These are phyloP conservation scores for Heliconius melpomene DNA, from an alignment of 1,140 invertebrate genomes.

Conservation along the genomic window DNA sequence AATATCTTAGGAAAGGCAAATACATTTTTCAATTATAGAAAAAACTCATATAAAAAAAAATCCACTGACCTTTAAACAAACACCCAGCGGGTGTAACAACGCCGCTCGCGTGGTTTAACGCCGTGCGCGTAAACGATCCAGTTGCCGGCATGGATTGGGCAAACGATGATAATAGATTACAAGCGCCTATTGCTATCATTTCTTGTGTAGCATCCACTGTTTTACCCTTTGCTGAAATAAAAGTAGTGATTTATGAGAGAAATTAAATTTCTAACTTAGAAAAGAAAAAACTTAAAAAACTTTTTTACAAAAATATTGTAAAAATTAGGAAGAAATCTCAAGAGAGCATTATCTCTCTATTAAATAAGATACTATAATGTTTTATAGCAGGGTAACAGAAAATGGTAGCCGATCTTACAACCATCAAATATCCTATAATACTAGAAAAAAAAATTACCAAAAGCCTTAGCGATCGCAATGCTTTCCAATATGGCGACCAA, in stretches of 20 bases:
- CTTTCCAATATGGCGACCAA: constrained; percentile 90
- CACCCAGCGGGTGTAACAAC: constrained; percentile 93
- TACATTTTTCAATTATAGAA: no score
- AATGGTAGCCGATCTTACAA: no score
- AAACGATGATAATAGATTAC: constrained; percentile 92
- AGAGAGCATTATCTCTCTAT: no score
- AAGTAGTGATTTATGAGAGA: no score
- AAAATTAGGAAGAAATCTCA: no score
- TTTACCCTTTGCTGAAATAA: constrained; percentile 84
- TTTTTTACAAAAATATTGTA: no score
- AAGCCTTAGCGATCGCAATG: constrained; percentile 92
- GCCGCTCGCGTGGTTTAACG: constrained; percentile 94
- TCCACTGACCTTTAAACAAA: constrained; percentile 79
- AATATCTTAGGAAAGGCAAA: no score
- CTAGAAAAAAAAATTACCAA: constrained; percentile 82
- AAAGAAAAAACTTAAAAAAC: no score
- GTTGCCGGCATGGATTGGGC: constrained; percentile 92
- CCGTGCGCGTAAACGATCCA: constrained; percentile 93
- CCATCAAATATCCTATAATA: background rate
- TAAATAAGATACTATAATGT: no score
- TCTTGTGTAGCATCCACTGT: constrained; percentile 90
- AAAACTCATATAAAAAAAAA: background rate
- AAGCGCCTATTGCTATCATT: constrained; percentile 89
- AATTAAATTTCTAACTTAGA: no score
- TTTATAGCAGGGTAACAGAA: no score